A percentile compares a stretch with the other conserved stretches of the same genome.
These are phyloP conservation scores for Ptychodera flava DNA, from an alignment of 35 echinoderm and acorn worm species.

Conservation along the genomic window DNA sequence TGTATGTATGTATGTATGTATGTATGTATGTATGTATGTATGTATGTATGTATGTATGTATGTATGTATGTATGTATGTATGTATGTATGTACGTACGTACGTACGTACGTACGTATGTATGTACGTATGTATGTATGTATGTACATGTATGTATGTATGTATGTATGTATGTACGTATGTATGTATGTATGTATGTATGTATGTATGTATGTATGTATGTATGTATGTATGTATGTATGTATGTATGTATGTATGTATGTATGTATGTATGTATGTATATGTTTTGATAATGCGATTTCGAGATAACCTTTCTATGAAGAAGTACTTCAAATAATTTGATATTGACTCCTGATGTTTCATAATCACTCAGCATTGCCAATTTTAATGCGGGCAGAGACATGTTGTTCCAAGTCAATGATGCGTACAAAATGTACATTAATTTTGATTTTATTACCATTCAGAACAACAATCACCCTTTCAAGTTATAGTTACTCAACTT, in stretches of 20 bases:
- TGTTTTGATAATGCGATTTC: neutral
- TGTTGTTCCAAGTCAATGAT: too few relatives aligned
- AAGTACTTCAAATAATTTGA: too few relatives aligned
- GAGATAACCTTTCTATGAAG: too few relatives aligned
- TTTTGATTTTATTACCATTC: too few relatives aligned
- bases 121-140: neutral
- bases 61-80: neutral
- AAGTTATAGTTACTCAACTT: too few relatives aligned
- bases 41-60: neutral
- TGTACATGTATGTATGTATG: neutral
- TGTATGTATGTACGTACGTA: neutral
- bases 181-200: slow-evolving; percentile 2
- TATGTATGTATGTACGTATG: neutral
- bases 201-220: neutral
- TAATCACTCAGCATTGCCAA: too few relatives aligned
- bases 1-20: slow-evolving; percentile 2
- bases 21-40: slow-evolving; percentile 2
- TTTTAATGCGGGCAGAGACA: too few relatives aligned
- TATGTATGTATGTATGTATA: neutral
- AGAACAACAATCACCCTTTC: too few relatives aligned
- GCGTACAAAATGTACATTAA: too few relatives aligned
- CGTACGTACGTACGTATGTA: neutral
- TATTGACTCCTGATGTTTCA: too few relatives aligned
- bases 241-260: neutral
- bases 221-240: neutral